These are phyloP conservation scores for Neodon shergylaensis DNA, from an alignment of 2,113 vertebrate genomes.

Conservation along the genomic window DNA sequence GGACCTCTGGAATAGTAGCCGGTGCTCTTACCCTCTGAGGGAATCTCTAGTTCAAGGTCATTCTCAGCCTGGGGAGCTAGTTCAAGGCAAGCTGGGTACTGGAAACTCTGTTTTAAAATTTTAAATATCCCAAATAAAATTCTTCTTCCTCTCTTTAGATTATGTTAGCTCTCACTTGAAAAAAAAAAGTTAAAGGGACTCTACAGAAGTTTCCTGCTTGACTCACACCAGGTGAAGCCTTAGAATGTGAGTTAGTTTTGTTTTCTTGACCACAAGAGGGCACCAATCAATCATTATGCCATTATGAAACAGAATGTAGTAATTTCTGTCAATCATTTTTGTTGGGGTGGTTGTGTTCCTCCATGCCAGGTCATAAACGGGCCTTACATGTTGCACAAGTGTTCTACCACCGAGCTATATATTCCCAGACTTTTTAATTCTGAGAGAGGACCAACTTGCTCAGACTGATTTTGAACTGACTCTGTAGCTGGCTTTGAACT, in stretches of 20 bases:
- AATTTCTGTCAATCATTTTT: background rate
- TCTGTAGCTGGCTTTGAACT: background rate
- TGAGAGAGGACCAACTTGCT: background rate
- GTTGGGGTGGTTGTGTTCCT: background rate
- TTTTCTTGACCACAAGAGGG: conserved; percentile 70
- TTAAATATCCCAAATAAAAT: background rate
- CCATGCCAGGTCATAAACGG: background rate
- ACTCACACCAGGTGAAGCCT: background rate
- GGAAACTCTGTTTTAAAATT: background rate
- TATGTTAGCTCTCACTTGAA: background rate
- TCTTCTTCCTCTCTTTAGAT: background rate
- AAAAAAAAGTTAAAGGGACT: conserved; percentile 16
- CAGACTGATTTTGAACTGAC: background rate
- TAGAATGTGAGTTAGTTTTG: background rate
- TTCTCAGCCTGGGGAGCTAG: background rate
- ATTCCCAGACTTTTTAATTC: background rate
- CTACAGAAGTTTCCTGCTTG: background rate
- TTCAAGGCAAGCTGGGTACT: background rate
- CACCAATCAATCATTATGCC: conserved; percentile 49
- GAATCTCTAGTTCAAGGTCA: background rate
- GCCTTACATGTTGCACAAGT: background rate
- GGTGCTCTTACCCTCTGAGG: no score
- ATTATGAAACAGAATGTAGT: conserved; percentile 24
- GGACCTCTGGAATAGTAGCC: no score
- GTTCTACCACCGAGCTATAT: background rate